A percentile compares a stretch with the other conserved stretches of the same genome.
Evolutionary conservation across 2,888 invertebrate species (phyloP).

Genomic region (Orchestes rusci): DNA sequence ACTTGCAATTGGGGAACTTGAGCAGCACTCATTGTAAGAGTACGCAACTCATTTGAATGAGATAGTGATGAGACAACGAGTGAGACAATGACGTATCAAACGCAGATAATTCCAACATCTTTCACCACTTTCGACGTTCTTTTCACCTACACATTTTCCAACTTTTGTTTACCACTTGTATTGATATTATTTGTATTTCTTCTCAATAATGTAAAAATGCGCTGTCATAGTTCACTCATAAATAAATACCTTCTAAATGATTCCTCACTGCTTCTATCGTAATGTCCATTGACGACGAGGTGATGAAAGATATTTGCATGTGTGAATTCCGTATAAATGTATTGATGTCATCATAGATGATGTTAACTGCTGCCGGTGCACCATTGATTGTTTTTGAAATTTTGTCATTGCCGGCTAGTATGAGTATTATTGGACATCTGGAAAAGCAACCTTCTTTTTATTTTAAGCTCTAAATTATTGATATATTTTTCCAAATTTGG

Average conservation of each 20-base stretch:
- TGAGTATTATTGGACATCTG: slow-evolving; percentile 52
- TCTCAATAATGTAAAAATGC: too few species aligned
- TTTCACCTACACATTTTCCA: too few species aligned
- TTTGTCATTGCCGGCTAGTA: slow-evolving; percentile 58
- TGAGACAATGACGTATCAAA: too few species aligned
- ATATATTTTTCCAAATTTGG: background rate
- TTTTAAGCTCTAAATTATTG: too few species aligned
- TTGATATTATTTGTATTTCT: too few species aligned
- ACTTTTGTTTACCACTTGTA: too few species aligned
- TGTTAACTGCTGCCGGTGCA: slow-evolving; percentile 49
- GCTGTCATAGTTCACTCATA: too few species aligned
- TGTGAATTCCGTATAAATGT: slow-evolving; percentile 58
- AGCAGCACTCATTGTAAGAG: too few species aligned
- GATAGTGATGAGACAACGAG: too few species aligned
- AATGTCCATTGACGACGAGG: slow-evolving; percentile 50
- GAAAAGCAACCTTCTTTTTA: slow-evolving; percentile 16
- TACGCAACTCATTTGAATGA: too few species aligned
- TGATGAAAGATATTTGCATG: slow-evolving; percentile 50
- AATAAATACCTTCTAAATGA: slow-evolving; percentile 57
- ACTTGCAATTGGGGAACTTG: too few species aligned
- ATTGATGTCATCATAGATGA: slow-evolving; percentile 54
- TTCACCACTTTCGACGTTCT: too few species aligned
- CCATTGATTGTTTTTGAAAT: slow-evolving; percentile 50
- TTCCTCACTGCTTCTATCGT: slow-evolving; percentile 53
- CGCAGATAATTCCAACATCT: background rate